Base-by-base conservation (phyloP, 92 coral and sea anemone species). In the Actinernus sp. region DNA sequence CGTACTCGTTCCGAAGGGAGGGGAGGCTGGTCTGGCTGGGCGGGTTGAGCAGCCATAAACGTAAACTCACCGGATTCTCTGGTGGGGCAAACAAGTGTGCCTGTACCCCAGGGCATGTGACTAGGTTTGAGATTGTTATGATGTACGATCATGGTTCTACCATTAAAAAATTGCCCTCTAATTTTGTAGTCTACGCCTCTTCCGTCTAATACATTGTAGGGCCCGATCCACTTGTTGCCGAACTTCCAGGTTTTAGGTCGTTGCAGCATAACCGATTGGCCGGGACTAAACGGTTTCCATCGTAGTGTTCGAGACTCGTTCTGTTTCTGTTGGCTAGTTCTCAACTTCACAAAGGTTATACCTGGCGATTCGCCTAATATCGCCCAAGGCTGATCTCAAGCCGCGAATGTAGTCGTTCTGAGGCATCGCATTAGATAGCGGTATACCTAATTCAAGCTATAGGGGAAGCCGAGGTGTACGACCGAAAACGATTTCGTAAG, bases 151-250 rank as follows among this genome's bases (percentile, higher is more conserved):
- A 24, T 66, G 17, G 20, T 47, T 47, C 50, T 66, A 26, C 48
- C 48, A 19, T 12, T 27, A n/a, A n/a, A n/a, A n/a, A n/a, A n/a
- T 58, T 64, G 24, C 2, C 58, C 45, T 10, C 16, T 41, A 0
- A 57, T 71, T 37, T 58, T 71, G 54, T 79, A 79, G 22, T 71
- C 59, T 41, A 71, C 87, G 4, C 87, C 87, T 14, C 22, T 22
- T 21, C 69, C 13, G 37, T 41, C 20, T 52, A 71, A 29, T 22
- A 80, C 43, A 31, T 52, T 52, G 45, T 26, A 71, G 8, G 81
- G 87, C 11, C 87, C 81, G 1, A 71, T 34, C 81, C 87, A 79
- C 63, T 60, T 79, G 26, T 3, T 31, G 1, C 87, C 87, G 26
- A 79, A 53, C 25, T 79, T 79, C 87, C 87, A 71, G 23, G 27